Percentiles rank a stretch among this genome's conserved stretches.
Evolutionary conservation across 2,888 invertebrate genomes (phyloP).

Genomic region (Luperina testacea): DNA sequence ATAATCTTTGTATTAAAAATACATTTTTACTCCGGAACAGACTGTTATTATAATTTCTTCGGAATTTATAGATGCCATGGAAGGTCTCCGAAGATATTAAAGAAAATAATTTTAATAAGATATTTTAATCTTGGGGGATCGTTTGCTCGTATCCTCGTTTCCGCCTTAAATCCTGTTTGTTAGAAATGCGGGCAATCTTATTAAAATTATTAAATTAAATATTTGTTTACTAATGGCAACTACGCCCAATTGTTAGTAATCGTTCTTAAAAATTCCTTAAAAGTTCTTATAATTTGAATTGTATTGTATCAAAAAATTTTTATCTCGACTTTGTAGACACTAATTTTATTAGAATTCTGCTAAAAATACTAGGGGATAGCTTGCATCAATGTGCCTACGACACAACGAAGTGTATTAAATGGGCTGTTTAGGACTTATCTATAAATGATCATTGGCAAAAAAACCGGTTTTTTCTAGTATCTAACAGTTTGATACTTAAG

Average conservation of each 20-base stretch:
- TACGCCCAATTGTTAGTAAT: too few species aligned
- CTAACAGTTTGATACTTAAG: not conserved
- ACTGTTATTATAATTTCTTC: conserved; percentile 61
- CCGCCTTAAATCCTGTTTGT: conserved; percentile 16
- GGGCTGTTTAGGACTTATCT: not conserved
- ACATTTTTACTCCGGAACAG: conserved; percentile 48
- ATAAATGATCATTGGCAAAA: not conserved
- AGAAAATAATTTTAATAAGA: conserved; percentile 38
- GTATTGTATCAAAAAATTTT: conserved; percentile 5
- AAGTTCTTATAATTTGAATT: conserved; percentile 34
- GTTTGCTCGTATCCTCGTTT: conserved; percentile 26
- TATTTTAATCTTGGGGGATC: conserved; percentile 21
- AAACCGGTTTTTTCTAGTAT: too few species aligned
- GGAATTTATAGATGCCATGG: conserved; percentile 23
- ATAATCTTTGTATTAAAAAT: conserved; percentile 59
- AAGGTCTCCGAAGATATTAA: conserved; percentile 10
- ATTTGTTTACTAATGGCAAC: too few species aligned
- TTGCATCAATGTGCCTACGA: not conserved
- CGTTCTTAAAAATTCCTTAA: too few species aligned
- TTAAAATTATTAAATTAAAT: conserved; percentile 2
- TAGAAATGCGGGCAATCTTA: conserved; percentile 10
- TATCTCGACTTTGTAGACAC: not conserved
- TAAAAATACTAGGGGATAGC: not conserved
- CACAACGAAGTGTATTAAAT: not conserved
- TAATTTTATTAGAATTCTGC: not conserved